Percentiles rank a stretch among this genome's conserved stretches.
phyloP scores from a whole-genome alignment of 23 tunicate genomes.

The Clavelina lepadiformis region DNA sequence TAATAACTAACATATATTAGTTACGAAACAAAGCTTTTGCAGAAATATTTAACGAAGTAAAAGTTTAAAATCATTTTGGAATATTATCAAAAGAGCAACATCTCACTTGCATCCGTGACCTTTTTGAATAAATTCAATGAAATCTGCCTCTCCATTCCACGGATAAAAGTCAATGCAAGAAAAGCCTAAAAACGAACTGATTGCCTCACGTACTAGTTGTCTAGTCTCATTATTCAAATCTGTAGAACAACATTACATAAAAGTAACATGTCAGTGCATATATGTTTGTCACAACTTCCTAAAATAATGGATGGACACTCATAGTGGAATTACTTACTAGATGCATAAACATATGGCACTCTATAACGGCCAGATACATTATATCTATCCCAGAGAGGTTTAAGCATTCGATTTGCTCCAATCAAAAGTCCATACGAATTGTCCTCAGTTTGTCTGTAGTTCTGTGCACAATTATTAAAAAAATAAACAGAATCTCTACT shows the following conservation, averaged over 20 bases:
- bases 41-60: too few species aligned
- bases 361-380: not conserved
- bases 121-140: conserved; percentile 6
- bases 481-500: not conserved
- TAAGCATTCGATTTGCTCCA: not conserved
- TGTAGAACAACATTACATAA: not conserved
- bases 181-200: not conserved
- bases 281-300: not conserved
- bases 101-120: conserved; percentile 43
- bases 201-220: conserved; percentile 3
- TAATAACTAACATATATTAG: too few species aligned
- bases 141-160: conserved; percentile 30
- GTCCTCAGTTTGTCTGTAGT: not conserved
- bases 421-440: not conserved
- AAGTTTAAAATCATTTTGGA: too few species aligned
- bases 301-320: not conserved
- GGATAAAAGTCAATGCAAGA: conserved; percentile 36
- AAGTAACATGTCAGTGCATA: too few species aligned
- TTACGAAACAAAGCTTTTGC: too few species aligned
- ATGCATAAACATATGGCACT: not conserved
- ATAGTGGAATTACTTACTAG: not conserved
- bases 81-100: too few species aligned
- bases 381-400: not conserved
- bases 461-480: not conserved
- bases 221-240: not conserved